phyloP scores from a whole-genome alignment of 1,140 invertebrate genomes.

The Pseudomyrmex gracilis region DNA sequence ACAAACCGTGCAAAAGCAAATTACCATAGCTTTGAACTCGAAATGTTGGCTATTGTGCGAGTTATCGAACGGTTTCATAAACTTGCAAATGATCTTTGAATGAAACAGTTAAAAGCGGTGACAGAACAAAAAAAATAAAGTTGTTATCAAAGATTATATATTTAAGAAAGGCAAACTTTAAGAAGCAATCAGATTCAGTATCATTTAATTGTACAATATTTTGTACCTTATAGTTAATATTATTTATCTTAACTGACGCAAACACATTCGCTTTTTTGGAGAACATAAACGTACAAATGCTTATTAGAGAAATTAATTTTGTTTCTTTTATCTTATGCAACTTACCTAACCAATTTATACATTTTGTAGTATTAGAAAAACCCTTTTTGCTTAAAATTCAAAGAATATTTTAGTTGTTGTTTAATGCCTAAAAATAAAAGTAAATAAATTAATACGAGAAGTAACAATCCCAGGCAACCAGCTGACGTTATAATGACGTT shows the following conservation, averaged over 20 bases:
- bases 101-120: background rate
- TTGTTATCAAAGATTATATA: background rate
- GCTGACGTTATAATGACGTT: too few relatives aligned
- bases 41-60: too few relatives aligned
- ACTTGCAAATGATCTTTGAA: background rate
- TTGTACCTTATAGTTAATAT: background rate
- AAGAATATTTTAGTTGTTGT: background rate
- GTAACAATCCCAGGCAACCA: too few relatives aligned
- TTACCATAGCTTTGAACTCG: too few relatives aligned
- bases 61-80: conserved; percentile 15
- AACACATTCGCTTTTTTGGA: background rate
- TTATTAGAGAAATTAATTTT: conserved; percentile 1
- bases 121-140: background rate
- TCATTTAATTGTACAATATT: conserved; percentile 4
- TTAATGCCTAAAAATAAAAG: background rate
- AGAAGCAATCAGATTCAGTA: background rate
- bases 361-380: background rate
- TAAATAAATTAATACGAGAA: background rate
- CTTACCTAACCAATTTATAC: background rate
- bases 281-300: background rate
- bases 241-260: background rate
- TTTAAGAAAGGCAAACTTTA: background rate
- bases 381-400: conserved; percentile 11
- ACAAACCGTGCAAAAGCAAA: too few relatives aligned
- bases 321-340: conserved; percentile 9